phyloP scores from a whole-genome alignment of 2,888 invertebrate genomes.

The Phorcus lineatus region DNA sequence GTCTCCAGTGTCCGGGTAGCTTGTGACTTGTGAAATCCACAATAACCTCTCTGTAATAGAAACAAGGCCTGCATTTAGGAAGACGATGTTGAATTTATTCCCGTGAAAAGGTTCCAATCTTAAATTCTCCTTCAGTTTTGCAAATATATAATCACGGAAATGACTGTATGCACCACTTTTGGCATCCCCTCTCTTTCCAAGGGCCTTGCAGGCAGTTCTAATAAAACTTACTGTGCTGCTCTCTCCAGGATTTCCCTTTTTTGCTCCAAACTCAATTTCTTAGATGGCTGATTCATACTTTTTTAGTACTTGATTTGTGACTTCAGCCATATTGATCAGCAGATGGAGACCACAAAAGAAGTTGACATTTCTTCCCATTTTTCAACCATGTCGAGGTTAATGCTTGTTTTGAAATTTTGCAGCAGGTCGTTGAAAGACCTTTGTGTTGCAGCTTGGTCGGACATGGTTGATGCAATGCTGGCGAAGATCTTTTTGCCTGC shows the following conservation, averaged over 20 bases:
- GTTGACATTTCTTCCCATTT: conserved; percentile 36
- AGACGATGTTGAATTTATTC: conserved; percentile 44
- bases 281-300: conserved; percentile 33
- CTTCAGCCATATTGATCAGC: conserved; percentile 38
- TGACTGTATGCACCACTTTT: conserved; percentile 34
- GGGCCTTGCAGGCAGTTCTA: conserved; percentile 37
- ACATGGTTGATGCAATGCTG: conserved; percentile 35
- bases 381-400: conserved; percentile 28
- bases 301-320: conserved; percentile 22
- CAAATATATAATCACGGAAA: conserved; percentile 33
- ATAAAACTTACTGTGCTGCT: conserved; percentile 31
- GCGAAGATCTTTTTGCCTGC: conserved; percentile 31
- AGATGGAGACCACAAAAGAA: conserved; percentile 40
- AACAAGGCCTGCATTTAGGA: conserved; percentile 34
- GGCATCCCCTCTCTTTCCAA: conserved; percentile 39
- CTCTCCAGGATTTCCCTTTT: conserved; percentile 31
- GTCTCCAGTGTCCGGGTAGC: too few species aligned
- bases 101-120: conserved; percentile 38
- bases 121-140: conserved; percentile 24
- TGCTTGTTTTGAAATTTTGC: conserved; percentile 28
- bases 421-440: conserved; percentile 29
- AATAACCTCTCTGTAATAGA: conserved; percentile 35
- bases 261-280: conserved; percentile 26
- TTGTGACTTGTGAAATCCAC: conserved; percentile 6
- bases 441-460: conserved; percentile 37